These are phyloP conservation scores for Allobates femoralis DNA, from an alignment of 2,797 vertebrate species.

Conservation along the genomic window DNA sequence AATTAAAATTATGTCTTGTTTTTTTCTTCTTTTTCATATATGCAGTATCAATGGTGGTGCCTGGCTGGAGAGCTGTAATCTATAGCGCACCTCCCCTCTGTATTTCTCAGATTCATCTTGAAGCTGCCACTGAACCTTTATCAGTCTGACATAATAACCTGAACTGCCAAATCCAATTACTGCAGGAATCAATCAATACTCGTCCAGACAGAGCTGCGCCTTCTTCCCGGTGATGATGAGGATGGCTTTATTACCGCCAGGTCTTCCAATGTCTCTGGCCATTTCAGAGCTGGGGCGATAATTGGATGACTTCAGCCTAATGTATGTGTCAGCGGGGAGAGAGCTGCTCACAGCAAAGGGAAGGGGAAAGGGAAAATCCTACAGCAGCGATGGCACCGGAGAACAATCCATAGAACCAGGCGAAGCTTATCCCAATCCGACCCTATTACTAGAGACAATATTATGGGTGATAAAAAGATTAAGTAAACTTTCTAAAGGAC, in stretches of 20 bases:
- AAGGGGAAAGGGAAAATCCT: too few relatives aligned
- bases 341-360: too few relatives aligned
- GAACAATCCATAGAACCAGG: too few relatives aligned
- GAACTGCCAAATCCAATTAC: slow-evolving; percentile 6
- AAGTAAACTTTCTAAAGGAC: too few relatives aligned
- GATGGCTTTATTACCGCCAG: not conserved
- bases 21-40: too few relatives aligned
- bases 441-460: too few relatives aligned
- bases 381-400: too few relatives aligned
- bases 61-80: not conserved
- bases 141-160: slow-evolving; percentile 1
- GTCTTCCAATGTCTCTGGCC: not conserved
- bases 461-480: too few relatives aligned
- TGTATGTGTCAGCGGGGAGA: not conserved
- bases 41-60: too few relatives aligned
- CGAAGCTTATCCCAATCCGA: too few relatives aligned
- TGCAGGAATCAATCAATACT: not conserved
- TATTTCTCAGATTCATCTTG: not conserved
- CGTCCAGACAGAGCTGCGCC: not conserved
- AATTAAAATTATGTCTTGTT: too few relatives aligned
- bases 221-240: too few relatives aligned
- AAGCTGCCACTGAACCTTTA: not conserved
- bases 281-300: not conserved
- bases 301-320: not conserved
- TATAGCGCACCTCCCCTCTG: not conserved